Evolutionary conservation across 2,797 vertebrate species (phyloP), one percentile per base, ranked within the genome.

Genomic region (Petrocephalus sullivani): DNA sequence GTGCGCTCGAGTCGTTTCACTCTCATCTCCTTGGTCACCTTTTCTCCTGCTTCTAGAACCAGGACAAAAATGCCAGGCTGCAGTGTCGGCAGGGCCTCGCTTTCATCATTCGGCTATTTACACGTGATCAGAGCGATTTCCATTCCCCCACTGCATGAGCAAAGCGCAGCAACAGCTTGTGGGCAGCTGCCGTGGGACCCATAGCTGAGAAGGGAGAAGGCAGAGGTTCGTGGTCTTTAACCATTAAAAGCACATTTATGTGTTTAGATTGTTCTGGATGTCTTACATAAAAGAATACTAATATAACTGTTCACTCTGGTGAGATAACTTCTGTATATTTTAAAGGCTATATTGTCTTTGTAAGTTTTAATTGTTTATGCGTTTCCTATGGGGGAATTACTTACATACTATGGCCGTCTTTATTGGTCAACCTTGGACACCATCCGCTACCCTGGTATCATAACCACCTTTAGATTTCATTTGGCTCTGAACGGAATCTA

Each of bases 381-480:
- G 19, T 51, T 46, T 53, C n/a, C n/a, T 54, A 9, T 2, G 37
- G 33, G 33, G 56, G 19, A 37, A 83, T 64, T 37, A 82, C 88
- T 51, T 87, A 41, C 86, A 87, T 14, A 88, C 53, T 82, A 14
- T 60, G 56, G 28, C 75, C 53, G 5, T n/a, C 46, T 86, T 58
- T 58, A 83, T 12, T 41, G 75, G 57, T 88, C 82, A 89, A 28
- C 23, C 60, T 28, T 87, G 91, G 90, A 82, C 60, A 67, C 16
- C 89, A 28, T 90, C 83, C 14, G 60, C 81, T 2, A 88, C 75
- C 12, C 75, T 61, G 84, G 61, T 81, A 4, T 86, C 87, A 89
- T 91, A 89, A 87, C 88, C 90, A 78, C 93, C 92, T 93, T 95
- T 94, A 85, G 92, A 95, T 92, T 95, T 95, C 93, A 94, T 94